phyloP scores from a whole-genome alignment of 35 echinoderm and acorn worm genomes.

The Anneissia japonica region DNA sequence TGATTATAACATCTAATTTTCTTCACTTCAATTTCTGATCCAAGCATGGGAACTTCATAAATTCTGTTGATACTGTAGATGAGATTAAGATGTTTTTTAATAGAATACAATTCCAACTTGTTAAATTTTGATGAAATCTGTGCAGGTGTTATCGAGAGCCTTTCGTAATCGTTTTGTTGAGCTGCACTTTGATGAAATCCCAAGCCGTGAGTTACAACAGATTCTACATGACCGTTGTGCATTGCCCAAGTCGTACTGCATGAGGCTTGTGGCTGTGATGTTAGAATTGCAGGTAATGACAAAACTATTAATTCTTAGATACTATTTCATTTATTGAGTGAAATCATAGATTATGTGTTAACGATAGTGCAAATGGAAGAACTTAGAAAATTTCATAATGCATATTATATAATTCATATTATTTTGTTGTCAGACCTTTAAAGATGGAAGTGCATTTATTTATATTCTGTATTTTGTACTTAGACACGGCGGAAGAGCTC shows the following conservation, averaged over 20 bases:
- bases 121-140: too few species aligned
- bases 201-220: constrained; percentile 85
- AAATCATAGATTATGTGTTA: background rate
- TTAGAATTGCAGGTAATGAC: constrained; percentile 88
- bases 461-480: too few species aligned
- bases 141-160: constrained; percentile 81
- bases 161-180: constrained; percentile 98
- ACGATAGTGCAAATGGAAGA: background rate
- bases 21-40: background rate
- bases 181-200: constrained; percentile 99
- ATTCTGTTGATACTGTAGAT: too few species aligned
- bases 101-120: too few species aligned
- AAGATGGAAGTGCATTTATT: too few species aligned
- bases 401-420: too few species aligned
- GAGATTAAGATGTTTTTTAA: too few species aligned
- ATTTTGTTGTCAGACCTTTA: too few species aligned
- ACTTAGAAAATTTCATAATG: too few species aligned
- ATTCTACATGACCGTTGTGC: constrained; percentile 86
- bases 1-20: background rate
- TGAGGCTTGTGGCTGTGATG: constrained; percentile 93
- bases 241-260: constrained; percentile 82
- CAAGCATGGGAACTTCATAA: too few species aligned
- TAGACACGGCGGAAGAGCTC: constrained; percentile 83
- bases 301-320: too few species aligned
- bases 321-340: too few species aligned